Evolutionary conservation across 1,140 invertebrate species (phyloP).

Genomic region (Listronotus oregonensis): DNA sequence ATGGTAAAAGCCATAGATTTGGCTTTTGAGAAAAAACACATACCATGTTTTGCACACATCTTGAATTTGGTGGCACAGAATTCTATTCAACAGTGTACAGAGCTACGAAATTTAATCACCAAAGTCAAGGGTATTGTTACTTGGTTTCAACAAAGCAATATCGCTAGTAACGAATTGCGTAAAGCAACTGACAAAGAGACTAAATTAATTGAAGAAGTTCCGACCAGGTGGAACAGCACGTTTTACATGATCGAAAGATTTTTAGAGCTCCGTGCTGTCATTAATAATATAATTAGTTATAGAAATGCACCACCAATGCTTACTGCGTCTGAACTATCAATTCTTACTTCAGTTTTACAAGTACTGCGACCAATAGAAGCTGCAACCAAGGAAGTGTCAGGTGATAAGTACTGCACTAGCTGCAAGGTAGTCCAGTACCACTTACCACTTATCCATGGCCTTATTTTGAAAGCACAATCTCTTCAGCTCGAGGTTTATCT

Average conservation of each 20-base stretch:
- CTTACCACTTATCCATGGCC: too few relatives aligned
- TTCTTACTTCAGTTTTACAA: conserved; percentile 45
- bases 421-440: too few relatives aligned
- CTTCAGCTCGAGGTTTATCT: too few relatives aligned
- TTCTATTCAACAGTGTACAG: conserved; percentile 14
- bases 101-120: conserved; percentile 39
- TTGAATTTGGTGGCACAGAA: conserved; percentile 44
- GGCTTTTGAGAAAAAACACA: conserved; percentile 53
- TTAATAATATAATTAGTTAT: conserved; percentile 52
- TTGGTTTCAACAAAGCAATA: conserved; percentile 53
- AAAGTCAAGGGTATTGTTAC: conserved; percentile 54
- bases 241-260: conserved; percentile 55
- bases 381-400: too few relatives aligned
- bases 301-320: conserved; percentile 48
- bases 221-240: conserved; percentile 51
- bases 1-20: conserved; percentile 51
- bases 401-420: too few relatives aligned
- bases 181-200: conserved; percentile 30
- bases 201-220: conserved; percentile 51
- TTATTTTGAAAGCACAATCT: conserved; percentile 36
- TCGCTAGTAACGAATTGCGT: conserved; percentile 51
- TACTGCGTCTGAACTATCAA: conserved; percentile 47
- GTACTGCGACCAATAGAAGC: conserved; percentile 51
- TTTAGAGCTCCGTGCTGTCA: conserved; percentile 46
- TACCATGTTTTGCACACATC: conserved; percentile 51